phyloP scores from a whole-genome alignment of 1,140 invertebrate species.

The Brachionus asplanchnoidis region DNA sequence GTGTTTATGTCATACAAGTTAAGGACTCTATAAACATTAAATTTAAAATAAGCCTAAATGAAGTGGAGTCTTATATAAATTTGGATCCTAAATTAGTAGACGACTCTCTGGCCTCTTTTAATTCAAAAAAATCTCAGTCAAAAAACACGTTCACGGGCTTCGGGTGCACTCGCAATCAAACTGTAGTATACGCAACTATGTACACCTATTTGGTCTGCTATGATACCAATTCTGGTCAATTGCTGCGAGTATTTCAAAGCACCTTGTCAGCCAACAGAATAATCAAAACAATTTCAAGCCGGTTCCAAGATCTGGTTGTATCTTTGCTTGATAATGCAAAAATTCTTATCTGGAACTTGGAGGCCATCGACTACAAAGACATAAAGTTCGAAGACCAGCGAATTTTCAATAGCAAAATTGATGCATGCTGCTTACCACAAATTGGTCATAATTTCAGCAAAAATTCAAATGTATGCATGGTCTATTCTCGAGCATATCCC shows the following conservation, averaged over 20 bases:
- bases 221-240: not conserved
- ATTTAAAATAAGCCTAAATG: not conserved
- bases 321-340: slow-evolving; percentile 16
- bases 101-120: not conserved
- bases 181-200: not conserved
- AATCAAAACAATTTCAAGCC: not conserved
- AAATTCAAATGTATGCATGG: not conserved
- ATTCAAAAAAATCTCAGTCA: not conserved
- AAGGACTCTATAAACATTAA: not conserved
- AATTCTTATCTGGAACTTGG: slow-evolving; percentile 14
- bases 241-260: not conserved
- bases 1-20: not conserved
- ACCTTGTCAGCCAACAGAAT: slow-evolving; percentile 12
- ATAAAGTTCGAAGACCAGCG: not conserved
- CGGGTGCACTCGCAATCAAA: not conserved
- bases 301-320: not conserved
- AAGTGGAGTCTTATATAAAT: not conserved
- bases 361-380: not conserved
- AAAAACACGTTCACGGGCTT: slow-evolving; percentile 22
- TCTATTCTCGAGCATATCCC: not conserved
- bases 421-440: not conserved
- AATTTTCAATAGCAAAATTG: slow-evolving; percentile 29
- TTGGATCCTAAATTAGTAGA: not conserved
- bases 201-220: slow-evolving; percentile 10
- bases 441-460: not conserved